Evolutionary conservation across 2,888 invertebrate species (phyloP).

Genomic region (Cerceris ruficornis): DNA sequence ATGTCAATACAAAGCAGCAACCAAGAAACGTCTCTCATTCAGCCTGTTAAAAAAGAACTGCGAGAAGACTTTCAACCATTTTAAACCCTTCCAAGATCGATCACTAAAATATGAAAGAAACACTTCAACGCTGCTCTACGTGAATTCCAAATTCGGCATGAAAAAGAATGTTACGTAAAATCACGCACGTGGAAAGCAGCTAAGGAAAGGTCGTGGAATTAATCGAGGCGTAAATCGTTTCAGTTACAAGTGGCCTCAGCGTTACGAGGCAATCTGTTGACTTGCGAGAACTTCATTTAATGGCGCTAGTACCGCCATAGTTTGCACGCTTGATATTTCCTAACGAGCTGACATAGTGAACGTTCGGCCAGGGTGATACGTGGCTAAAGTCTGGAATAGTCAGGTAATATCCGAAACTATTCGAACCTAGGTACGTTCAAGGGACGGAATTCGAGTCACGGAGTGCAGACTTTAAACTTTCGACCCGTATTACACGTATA

Average conservation of each 20-base stretch:
- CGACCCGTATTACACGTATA: neutral
- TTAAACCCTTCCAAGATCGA: no score
- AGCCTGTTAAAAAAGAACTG: no score
- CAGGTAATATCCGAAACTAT: slow-evolving; percentile 10
- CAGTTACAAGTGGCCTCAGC: slow-evolving; percentile 9
- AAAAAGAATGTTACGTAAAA: neutral
- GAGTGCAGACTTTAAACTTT: slow-evolving; percentile 1
- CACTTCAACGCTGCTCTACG: neutral
- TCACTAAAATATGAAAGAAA: no score
- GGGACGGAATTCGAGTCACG: slow-evolving; percentile 1
- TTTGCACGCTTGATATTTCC: slow-evolving; percentile 46
- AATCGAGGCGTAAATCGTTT: slow-evolving; percentile 36
- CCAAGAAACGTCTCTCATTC: no score
- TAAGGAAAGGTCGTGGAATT: slow-evolving; percentile 3
- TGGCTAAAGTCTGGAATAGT: slow-evolving; percentile 12
- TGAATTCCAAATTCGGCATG: neutral
- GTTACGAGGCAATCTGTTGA: slow-evolving; percentile 45
- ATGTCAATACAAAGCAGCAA: no score
- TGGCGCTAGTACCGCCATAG: slow-evolving; percentile 37
- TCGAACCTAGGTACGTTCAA: neutral
- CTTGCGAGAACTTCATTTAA: slow-evolving; percentile 45
- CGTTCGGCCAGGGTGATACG: slow-evolving; percentile 15
- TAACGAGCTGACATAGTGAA: slow-evolving; percentile 48
- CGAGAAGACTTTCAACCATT: no score
- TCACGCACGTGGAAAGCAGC: slow-evolving; percentile 9